These are phyloP conservation scores for Periphyllus acericola DNA, from an alignment of 2,888 invertebrate genomes.

Conservation along the genomic window DNA sequence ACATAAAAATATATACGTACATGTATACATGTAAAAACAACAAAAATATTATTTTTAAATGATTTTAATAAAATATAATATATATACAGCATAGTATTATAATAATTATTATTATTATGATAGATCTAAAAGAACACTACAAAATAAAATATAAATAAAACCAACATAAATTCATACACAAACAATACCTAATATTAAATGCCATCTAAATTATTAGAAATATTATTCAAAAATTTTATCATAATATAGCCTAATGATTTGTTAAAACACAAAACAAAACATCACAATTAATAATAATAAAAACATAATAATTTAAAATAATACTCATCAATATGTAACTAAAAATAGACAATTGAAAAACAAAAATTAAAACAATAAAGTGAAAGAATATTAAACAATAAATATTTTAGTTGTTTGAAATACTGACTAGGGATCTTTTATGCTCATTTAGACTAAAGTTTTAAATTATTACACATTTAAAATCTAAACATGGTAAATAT, in stretches of 20 bases:
- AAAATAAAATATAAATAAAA: constrained; percentile 62
- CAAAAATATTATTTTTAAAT: constrained; percentile 57
- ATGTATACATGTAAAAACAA: constrained; percentile 29
- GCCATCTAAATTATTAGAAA: constrained; percentile 61
- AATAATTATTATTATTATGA: constrained; percentile 61
- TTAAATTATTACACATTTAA: constrained; percentile 57
- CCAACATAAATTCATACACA: constrained; percentile 62
- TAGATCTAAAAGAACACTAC: constrained; percentile 62
- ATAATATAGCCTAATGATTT: constrained; percentile 62
- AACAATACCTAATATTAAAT: constrained; percentile 62
- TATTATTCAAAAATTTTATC: constrained; percentile 55
- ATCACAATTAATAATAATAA: constrained; percentile 60
- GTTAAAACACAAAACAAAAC: constrained; percentile 62
- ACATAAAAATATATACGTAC: not conserved
- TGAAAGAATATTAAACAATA: constrained; percentile 49
- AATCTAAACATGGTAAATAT: constrained; percentile 61
- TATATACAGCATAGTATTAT: constrained; percentile 62
- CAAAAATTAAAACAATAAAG: constrained; percentile 47
- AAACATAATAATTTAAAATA: constrained; percentile 57
- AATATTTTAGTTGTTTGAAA: constrained; percentile 52
- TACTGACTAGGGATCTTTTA: constrained; percentile 60
- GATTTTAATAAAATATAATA: constrained; percentile 62
- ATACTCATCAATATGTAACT: constrained; percentile 56
- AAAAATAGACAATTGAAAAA: constrained; percentile 54
- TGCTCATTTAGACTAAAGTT: constrained; percentile 59